Conservation (phyloP, 1,140 invertebrate species). For the Hylaeus volcanicus region DNA sequence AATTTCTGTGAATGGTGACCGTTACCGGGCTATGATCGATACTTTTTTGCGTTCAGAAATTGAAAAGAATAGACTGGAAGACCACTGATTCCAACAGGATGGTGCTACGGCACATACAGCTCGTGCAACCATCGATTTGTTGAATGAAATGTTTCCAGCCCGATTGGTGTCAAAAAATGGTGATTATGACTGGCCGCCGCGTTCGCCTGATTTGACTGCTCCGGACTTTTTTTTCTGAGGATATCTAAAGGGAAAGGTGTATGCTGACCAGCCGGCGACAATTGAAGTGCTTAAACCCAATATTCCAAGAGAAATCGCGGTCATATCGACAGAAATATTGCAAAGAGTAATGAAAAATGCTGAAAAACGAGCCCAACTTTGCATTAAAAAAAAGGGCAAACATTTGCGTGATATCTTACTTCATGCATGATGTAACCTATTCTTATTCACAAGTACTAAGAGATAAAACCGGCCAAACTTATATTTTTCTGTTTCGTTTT, state of each 20-base stretch:
- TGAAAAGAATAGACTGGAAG: not conserved
- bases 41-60: no score
- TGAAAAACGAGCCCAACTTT: no score
- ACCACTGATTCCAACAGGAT: conserved; percentile 1
- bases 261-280: not conserved
- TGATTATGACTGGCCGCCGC: not conserved
- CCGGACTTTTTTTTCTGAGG: not conserved
- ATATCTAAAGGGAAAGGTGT: not conserved
- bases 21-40: no score
- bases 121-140: not conserved
- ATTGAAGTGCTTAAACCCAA: not conserved
- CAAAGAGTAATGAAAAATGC: no score
- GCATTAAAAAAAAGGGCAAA: not conserved
- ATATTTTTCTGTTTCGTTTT: no score
- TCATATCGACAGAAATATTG: no score
- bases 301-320: not conserved
- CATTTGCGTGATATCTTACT: not conserved
- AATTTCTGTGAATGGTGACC: no score
- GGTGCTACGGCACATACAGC: not conserved
- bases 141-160: not conserved
- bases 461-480: no score
- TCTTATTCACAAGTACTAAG: no score
- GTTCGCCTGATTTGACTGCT: not conserved
- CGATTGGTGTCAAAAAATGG: not conserved
- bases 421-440: no score